Evolutionary conservation across 2,888 invertebrate species (phyloP), one percentile per base, ranked within the genome.

Genomic region (Frankliniella fusca): DNA sequence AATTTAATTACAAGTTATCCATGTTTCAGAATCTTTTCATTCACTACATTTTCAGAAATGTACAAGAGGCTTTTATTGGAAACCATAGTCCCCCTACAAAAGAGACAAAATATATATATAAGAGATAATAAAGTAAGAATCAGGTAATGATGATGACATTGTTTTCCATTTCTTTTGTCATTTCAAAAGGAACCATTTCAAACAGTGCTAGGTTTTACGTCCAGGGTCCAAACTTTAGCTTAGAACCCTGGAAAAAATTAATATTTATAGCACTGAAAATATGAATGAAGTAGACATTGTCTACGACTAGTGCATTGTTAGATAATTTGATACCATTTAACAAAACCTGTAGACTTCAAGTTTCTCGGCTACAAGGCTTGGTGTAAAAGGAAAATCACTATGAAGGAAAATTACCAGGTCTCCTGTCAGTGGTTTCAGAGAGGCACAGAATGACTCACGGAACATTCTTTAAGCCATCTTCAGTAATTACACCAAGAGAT

Each of bases 401-500:
- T 76, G 70, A 76, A 12, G 8, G 27, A 27, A 12, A 76, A 76
- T 9, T 76, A 27, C 10, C 38, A 38, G 5, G 38, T 38, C 38
- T 23, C 27, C 23, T 23, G 3, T 27, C 9, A 27, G 9, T 12
- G 27, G 9, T 23, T 76, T 27, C 1, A 76, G 11, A n/a, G 18
- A 80, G 50, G 48, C 81, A 82, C n/a, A 80, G 81, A 80, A 65
- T 81, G 48, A 65, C 82, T 81, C 70, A 82, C 28, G n/a, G 81
- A 9, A 81, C 82, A 82, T 28, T 81, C 65, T 79, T 83, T 10
- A 83, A 70, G 20, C 61, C 81, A 11, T 82, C 82, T 28, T 81
- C 82, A 48, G 65, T 83, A 20, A 82, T 81, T 48, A 82, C 76
- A 50, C 80, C 80, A 20, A 83, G 81, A 23, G 81, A 81, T 20